Evolutionary conservation across 2,888 invertebrate species (phyloP).

Genomic region (Nesidiocoris tenuis): DNA sequence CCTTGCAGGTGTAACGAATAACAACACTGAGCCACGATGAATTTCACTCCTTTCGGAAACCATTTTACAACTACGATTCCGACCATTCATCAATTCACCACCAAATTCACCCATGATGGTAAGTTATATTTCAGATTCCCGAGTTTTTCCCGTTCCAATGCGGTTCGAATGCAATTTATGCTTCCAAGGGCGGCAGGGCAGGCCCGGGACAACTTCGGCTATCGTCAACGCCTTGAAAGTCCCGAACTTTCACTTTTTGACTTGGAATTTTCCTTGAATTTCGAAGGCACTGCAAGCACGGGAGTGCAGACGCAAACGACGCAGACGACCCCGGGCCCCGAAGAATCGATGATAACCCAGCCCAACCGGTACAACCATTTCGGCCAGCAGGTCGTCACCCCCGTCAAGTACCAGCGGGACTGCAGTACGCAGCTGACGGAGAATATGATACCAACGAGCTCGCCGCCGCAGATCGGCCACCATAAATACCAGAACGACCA

Average conservation of each 20-base stretch:
- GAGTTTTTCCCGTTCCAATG: constrained; percentile 66
- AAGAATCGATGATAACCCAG: constrained; percentile 47
- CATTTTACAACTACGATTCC: constrained; percentile 76
- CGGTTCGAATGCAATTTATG: background rate
- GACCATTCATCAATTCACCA: constrained; percentile 79
- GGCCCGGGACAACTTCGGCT: too few relatives aligned
- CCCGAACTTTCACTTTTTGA: too few relatives aligned
- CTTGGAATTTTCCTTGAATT: too few relatives aligned
- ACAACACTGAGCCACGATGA: constrained; percentile 69
- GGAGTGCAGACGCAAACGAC: constrained; percentile 31
- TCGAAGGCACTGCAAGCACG: constrained; percentile 20
- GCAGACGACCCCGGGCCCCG: constrained; percentile 42
- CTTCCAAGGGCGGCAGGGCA: too few relatives aligned
- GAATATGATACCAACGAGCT: constrained; percentile 47
- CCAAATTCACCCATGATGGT: constrained; percentile 65
- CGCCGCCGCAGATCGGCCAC: constrained; percentile 34
- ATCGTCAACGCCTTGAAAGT: too few relatives aligned
- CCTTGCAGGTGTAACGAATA: too few relatives aligned
- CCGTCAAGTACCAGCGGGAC: constrained; percentile 50
- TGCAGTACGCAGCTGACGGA: constrained; percentile 49
- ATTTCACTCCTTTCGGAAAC: constrained; percentile 82
- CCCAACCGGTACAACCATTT: constrained; percentile 48
- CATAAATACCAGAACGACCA: constrained; percentile 49
- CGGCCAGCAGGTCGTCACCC: constrained; percentile 39
- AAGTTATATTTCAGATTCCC: constrained; percentile 52